Base-by-base conservation (phyloP, 2,113 vertebrate species). In the Pterophyllum scalare region DNA sequence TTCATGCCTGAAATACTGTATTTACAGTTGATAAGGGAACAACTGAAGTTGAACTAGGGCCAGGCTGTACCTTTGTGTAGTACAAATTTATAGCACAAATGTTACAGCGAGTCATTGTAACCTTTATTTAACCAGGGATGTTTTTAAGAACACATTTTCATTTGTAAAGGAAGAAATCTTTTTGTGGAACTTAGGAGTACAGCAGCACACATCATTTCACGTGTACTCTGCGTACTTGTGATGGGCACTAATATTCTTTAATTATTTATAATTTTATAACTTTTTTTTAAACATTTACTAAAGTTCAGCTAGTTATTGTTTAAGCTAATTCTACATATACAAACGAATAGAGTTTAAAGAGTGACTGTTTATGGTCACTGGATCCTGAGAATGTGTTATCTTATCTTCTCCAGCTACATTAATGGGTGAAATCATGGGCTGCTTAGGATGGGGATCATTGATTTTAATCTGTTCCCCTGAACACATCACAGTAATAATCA, bases 151-250 rank as follows among this genome's bases (percentile, higher is more conserved):
- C 38, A 19, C 64, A 11, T 67, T 46, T 43, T 4, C 10, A 17
- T 46, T 46, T 43, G 26, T 22, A 67, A 65, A 0, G 0, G 38
- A 67, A 0, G 38, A 14, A n/a, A 46, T 43, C 8, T 8, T 5
- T 7, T 46, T 1, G 1, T 17, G 64, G 52, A 67, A 49, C 17
- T 17, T 67, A 19, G 10, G 46, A 8, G n/a, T 26, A 17, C 38
- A 67, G 38, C 62, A 67, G 22, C 8, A 67, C 22, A 65, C 38
- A 26, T 8, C 64, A 11, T 19, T 67, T 24, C 8, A 67, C 26
- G 14, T 46, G 22, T 0, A 26, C 62, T 65, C 0, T 46, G 40
- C 0, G 2, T 46, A 67, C 40, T 46, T 26, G 38, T 67, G 40
- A 46, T 46, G 22, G 26, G 22, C 64, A 67, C 14, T 40, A 46